Percentiles rank a stretch among this genome's conserved stretches.
Evolutionary conservation across 2,888 invertebrate genomes (phyloP).

Genomic region (Polyploca ridens): DNA sequence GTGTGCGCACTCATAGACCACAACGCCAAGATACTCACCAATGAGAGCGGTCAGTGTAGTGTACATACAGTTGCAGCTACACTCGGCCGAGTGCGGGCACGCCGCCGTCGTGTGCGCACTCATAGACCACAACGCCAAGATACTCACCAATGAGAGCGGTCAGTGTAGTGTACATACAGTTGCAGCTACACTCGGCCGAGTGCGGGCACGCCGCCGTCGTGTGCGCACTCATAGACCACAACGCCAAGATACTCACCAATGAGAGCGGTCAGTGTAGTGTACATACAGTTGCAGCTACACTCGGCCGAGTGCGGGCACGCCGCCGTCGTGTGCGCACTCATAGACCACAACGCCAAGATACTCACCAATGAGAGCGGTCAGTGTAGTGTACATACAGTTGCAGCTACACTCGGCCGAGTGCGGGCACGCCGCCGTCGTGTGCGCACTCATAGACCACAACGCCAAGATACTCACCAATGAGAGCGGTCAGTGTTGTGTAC

Average conservation of each 20-base stretch:
- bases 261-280: constrained; percentile 83
- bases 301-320: constrained; percentile 95
- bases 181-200: constrained; percentile 94
- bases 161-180: no score
- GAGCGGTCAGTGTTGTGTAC: constrained; percentile 78
- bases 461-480: constrained; percentile 91
- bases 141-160: constrained; percentile 90
- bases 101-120: constrained; percentile 90
- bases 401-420: constrained; percentile 95
- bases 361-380: constrained; percentile 89
- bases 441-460: constrained; percentile 89
- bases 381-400: no score
- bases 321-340: constrained; percentile 89
- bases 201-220: constrained; percentile 93
- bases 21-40: constrained; percentile 89
- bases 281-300: no score
- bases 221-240: constrained; percentile 88
- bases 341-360: constrained; percentile 90
- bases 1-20: constrained; percentile 90
- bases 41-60: constrained; percentile 85
- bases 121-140: constrained; percentile 89
- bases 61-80: no score
- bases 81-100: constrained; percentile 95
- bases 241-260: constrained; percentile 90
- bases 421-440: constrained; percentile 91